These are phyloP conservation scores for Chymomyza amoena DNA, from an alignment of 2,888 invertebrate genomes.

Conservation along the genomic window DNA sequence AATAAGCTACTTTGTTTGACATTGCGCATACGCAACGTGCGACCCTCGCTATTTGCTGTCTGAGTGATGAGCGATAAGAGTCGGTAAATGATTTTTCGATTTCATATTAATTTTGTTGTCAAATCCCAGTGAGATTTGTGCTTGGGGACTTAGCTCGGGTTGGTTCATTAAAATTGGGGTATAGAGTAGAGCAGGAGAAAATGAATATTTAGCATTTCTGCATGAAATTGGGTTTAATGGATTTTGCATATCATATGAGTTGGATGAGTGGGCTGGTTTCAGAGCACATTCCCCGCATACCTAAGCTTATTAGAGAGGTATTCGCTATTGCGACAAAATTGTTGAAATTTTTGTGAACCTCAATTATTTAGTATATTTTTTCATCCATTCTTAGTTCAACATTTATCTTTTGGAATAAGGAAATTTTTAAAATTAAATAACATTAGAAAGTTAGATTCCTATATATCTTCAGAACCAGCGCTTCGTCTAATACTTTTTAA, in stretches of 20 bases:
- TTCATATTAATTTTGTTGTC: conserved; percentile 61
- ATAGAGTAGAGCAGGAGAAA: neutral
- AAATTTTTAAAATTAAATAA: too few species aligned
- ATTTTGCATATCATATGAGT: neutral
- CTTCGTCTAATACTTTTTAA: too few species aligned
- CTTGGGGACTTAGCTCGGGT: neutral
- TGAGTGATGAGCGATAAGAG: conserved; percentile 52
- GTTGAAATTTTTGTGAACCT: too few species aligned
- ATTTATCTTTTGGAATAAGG: too few species aligned
- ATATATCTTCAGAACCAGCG: too few species aligned
- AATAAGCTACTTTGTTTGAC: conserved; percentile 68
- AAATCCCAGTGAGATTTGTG: conserved; percentile 63
- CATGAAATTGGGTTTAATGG: conserved; percentile 4
- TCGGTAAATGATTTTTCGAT: conserved; percentile 69
- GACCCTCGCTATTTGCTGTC: conserved; percentile 37
- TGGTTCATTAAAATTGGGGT: conserved; percentile 52
- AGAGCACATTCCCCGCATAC: neutral
- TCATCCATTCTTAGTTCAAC: too few species aligned
- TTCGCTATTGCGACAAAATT: neutral
- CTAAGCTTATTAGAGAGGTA: neutral
- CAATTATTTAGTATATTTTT: too few species aligned
- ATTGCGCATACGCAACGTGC: conserved; percentile 65
- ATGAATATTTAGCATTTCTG: conserved; percentile 43
- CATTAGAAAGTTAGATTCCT: too few species aligned
- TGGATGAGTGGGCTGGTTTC: neutral